Conservation (phyloP, 2,888 invertebrate genomes). For the Caradrina kadenii region DNA sequence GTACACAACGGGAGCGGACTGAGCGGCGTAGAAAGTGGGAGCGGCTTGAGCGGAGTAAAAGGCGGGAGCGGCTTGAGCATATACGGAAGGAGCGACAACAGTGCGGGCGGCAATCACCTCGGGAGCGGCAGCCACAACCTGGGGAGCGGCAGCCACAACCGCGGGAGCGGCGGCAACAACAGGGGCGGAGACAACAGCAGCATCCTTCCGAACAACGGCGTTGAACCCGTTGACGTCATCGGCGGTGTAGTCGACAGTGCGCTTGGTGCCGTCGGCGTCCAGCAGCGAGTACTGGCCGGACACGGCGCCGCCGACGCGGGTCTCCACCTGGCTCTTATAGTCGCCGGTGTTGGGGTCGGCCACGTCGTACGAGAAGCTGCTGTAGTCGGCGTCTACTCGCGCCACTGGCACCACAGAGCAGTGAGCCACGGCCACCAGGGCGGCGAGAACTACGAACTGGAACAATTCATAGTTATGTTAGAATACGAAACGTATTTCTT, state of each 20-base stretch:
- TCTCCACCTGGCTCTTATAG: constrained; percentile 89
- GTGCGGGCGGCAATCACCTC: constrained; percentile 61
- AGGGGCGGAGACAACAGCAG: constrained; percentile 75
- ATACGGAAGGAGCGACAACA: constrained; percentile 60
- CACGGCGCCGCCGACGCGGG: constrained; percentile 88
- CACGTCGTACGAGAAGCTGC: constrained; percentile 88
- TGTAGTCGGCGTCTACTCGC: constrained; percentile 78
- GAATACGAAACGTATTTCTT: too few species aligned
- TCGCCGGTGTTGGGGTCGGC: constrained; percentile 90
- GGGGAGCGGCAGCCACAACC: constrained; percentile 69
- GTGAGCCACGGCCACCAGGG: constrained; percentile 78
- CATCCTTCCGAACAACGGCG: constrained; percentile 89
- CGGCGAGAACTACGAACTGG: constrained; percentile 81
- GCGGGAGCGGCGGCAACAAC: constrained; percentile 76
- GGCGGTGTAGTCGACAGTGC: constrained; percentile 90
- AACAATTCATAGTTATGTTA: constrained; percentile 44
- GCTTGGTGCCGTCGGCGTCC: constrained; percentile 90
- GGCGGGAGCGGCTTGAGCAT: constrained; percentile 58
- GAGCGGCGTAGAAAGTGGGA: constrained; percentile 36
- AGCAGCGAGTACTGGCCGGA: constrained; percentile 90
- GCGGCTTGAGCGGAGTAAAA: constrained; percentile 65
- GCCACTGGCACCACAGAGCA: constrained; percentile 79
- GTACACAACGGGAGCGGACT: constrained; percentile 50
- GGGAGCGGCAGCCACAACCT: constrained; percentile 68
- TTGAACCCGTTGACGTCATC: constrained; percentile 89